Base-by-base conservation (phyloP, 2,888 invertebrate genomes). In the Idaea dimidiata region DNA sequence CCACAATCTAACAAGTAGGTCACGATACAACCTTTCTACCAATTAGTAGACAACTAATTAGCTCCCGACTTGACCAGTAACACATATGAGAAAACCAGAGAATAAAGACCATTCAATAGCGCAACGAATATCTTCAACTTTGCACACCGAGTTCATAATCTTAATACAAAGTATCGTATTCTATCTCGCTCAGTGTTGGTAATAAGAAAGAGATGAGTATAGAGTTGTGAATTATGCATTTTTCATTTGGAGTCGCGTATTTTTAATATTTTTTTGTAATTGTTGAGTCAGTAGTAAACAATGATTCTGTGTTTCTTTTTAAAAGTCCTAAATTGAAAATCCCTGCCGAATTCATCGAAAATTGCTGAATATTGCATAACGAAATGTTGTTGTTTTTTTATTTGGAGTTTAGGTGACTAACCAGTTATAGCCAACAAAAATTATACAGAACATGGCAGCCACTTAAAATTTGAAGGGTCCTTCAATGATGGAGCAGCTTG, bases 31-130 rank as follows among this genome's bases (percentile, higher is more conserved):
- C 43, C 43, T 43, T 43, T 43, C 43, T 43, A 43, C 43, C 8
- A 43, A 43, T 43, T 43, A 43, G 43, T 43, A 43, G 43, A 43
- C 43, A 43, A 43, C 43, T 43, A 43, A 43, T 43, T 43, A 43
- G 43, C 14, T 14, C 10, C 43, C 14, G 1, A 43, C 43, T 43
- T 43, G 43, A 43, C 14, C 43, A 43, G 43, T 43, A 43, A 8
- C 43, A 14, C 43, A 43, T 43, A 14, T 10, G 10, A 43, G 43
- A 43, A 43, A 43, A 8, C 8, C 7, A 43, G 43, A 43, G 14
- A 43, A 43, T 8, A 43, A 43, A 8, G 10, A 43, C 2, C 43
- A 8, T 14, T 43, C 10, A 7, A 7, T 43, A 24, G 3, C 43
- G 43, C 43, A 8, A 43, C 8, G 43, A 43, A 14, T 43, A 43